phyloP scores from a whole-genome alignment of 2,888 invertebrate genomes.

The Achlya flavicornis region DNA sequence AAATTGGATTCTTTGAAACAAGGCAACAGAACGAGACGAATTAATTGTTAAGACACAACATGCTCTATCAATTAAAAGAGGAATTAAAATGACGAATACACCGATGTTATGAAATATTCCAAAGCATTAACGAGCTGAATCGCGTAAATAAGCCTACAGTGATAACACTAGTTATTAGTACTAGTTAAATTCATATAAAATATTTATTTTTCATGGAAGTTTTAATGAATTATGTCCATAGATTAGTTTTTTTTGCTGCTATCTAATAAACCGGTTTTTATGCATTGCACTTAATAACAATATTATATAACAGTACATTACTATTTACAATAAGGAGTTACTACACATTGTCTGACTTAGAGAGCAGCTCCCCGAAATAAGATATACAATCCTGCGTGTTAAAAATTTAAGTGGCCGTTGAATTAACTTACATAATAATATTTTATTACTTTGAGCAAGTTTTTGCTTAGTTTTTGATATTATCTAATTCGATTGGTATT shows the following conservation, averaged over 20 bases:
- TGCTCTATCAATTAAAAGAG: neutral
- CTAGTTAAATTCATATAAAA: neutral
- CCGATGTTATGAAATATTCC: slow-evolving; percentile 20
- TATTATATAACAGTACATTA: no score
- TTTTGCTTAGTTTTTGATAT: slow-evolving; percentile 19
- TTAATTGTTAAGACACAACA: neutral
- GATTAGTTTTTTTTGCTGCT: no score
- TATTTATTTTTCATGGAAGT: neutral
- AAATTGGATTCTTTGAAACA: neutral
- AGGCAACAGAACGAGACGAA: neutral
- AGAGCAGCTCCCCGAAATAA: no score
- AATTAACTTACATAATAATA: neutral
- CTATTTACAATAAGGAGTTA: no score
- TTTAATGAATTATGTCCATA: neutral
- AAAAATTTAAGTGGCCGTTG: no score
- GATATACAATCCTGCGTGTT: no score
- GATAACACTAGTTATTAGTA: no score
- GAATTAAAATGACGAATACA: neutral
- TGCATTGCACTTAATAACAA: no score
- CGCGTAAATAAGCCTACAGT: neutral
- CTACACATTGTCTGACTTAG: no score
- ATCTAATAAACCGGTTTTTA: no score
- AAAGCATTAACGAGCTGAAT: slow-evolving; percentile 12
- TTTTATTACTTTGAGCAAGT: neutral
- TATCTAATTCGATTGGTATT: slow-evolving; percentile 22